Evolutionary conservation across 2,113 vertebrate genomes (phyloP), one percentile per base, ranked within the genome.

Genomic region (Bostrychus sinensis): DNA sequence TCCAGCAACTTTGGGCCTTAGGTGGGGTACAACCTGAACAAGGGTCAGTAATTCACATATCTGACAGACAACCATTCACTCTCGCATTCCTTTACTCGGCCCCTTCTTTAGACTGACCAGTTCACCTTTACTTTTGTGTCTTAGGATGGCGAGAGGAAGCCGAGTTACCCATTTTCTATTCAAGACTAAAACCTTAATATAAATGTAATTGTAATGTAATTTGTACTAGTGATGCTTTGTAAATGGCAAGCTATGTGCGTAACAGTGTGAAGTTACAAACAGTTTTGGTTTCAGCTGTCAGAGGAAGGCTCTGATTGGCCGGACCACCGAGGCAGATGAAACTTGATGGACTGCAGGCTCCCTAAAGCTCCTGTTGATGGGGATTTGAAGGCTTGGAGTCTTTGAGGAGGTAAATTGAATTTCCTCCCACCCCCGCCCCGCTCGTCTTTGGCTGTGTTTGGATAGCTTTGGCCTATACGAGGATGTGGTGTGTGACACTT

Each of bases 281-380:
- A 34, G 32, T 34, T 34, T 10, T 34, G 32, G 59, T 50, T 5
- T 42, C 3, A 14, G 11, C 25, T 55, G 64, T 39, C 28, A 77
- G 75, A 65, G 70, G 55, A 76, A 67, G 69, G 68, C 81, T 63
- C 84, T 84, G 80, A 82, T 87, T 87, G 86, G 86, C 63, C 10
- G 39, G 89, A 88, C 89, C 86, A 87, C 87, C 85, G 75, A 72
- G 70, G 80, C 84, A 82, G 87, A 87, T 85, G 86, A 90, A 89
- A 85, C 84, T 84, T 87, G 87, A 89, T 86, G 86, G 89, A 86
- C 78, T 86, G 77, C 88, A 89, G 87, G 72, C 85, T 70, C 72
- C 80, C 79, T 86, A 86, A n/a, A 88, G 85, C 86, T 86, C 75
- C 81, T 76, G 82, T 89, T 89, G 86, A 88, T 86, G 85, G 85